Conservation (phyloP, 2,797 vertebrate species). For the Catamblyrhynchus diadema region DNA sequence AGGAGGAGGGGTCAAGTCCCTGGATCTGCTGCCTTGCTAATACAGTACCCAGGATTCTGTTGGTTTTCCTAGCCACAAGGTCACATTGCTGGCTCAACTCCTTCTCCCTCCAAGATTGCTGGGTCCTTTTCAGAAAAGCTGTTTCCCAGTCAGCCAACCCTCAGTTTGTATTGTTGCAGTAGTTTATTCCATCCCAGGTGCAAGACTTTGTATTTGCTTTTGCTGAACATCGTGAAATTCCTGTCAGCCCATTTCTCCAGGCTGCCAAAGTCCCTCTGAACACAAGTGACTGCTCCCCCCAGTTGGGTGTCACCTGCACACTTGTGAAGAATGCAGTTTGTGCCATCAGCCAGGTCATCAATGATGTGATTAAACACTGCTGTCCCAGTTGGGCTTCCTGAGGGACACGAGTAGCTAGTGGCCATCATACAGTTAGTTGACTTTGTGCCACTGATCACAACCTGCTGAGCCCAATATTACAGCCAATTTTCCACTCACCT, state of each 20-base stretch:
- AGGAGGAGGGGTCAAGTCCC: neutral
- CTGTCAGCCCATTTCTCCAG: neutral
- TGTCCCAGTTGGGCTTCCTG: neutral
- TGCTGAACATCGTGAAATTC: neutral
- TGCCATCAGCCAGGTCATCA: neutral
- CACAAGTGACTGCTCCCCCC: fast-evolving
- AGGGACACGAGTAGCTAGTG: neutral
- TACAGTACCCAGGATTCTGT: neutral
- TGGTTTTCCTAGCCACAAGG: neutral
- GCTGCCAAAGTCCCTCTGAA: neutral
- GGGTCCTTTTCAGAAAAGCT: neutral
- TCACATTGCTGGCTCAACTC: neutral
- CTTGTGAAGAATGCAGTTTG: neutral
- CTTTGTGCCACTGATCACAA: neutral
- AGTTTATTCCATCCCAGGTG: neutral
- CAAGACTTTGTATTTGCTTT: neutral
- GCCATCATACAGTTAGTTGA: neutral
- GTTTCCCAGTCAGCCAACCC: neutral
- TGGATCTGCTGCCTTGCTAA: neutral
- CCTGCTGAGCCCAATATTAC: neutral
- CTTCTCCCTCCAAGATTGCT: neutral
- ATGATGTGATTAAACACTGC: neutral
- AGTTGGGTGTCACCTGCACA: neutral
- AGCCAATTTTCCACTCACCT: slow-evolving; percentile 13
- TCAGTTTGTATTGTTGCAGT: neutral